These are phyloP conservation scores for Sitophilus oryzae DNA, from an alignment of 1,140 invertebrate genomes.

Conservation along the genomic window DNA sequence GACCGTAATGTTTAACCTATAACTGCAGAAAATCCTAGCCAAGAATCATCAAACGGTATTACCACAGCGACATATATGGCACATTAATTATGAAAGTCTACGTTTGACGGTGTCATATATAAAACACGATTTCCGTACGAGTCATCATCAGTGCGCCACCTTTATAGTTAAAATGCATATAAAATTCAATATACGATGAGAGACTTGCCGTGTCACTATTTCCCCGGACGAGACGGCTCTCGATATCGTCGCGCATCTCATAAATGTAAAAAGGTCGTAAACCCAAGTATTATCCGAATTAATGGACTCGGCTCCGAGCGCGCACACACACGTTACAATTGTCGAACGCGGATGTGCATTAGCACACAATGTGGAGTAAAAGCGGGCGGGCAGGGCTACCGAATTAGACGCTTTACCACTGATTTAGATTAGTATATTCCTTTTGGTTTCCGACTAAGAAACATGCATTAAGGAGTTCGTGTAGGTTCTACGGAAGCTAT, in stretches of 20 bases:
- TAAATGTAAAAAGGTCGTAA: slow-evolving; percentile 4
- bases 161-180: not conserved
- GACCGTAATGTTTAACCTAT: too few species aligned
- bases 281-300: slow-evolving; percentile 2
- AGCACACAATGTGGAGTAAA: slow-evolving; percentile 3
- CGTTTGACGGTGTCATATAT: not conserved
- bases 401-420: not conserved
- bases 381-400: not conserved
- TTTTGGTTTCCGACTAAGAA: too few species aligned
- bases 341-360: slow-evolving; percentile 4
- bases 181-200: not conserved
- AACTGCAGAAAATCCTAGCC: too few species aligned
- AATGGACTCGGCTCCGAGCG: slow-evolving; percentile 1
- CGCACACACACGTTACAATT: slow-evolving; percentile 1
- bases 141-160: not conserved
- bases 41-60: too few species aligned
- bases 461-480: too few species aligned
- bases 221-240: not conserved
- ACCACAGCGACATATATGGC: too few species aligned
- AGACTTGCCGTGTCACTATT: not conserved
- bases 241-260: not conserved
- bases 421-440: too few species aligned
- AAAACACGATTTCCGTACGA: not conserved
- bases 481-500: too few species aligned
- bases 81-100: not conserved